Percentiles rank a stretch among this genome's conserved stretches.
These are phyloP conservation scores for Cynaeus angustus DNA, from an alignment of 2,888 invertebrate species.

Conservation along the genomic window DNA sequence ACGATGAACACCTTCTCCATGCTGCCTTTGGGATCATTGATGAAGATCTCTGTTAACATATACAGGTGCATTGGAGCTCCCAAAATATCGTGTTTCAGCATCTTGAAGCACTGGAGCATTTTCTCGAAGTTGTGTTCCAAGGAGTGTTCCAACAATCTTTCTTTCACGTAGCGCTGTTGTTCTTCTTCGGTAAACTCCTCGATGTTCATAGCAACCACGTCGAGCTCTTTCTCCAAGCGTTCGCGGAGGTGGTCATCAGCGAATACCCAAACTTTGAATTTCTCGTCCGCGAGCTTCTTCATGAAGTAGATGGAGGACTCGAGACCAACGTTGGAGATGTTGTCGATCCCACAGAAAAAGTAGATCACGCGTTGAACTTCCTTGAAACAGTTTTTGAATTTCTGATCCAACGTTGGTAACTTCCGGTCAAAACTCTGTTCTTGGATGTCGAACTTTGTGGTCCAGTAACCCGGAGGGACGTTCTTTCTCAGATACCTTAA, in stretches of 20 bases:
- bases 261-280: slow-evolving; percentile 28
- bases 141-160: not conserved
- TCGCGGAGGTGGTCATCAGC: slow-evolving; percentile 15
- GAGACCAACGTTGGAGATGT: slow-evolving; percentile 3
- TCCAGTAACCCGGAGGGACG: slow-evolving; percentile 15
- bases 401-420: not conserved
- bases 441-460: slow-evolving; percentile 16
- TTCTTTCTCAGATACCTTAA: slow-evolving; percentile 18
- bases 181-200: slow-evolving; percentile 32
- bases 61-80: slow-evolving; percentile 34
- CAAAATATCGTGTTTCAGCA: slow-evolving; percentile 17
- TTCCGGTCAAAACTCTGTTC: not conserved
- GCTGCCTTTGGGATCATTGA: slow-evolving; percentile 13
- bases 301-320: not conserved
- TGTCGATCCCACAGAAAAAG: slow-evolving; percentile 25
- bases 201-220: slow-evolving; percentile 18
- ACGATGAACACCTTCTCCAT: slow-evolving; percentile 23
- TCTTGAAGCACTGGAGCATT: slow-evolving; percentile 22
- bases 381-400: slow-evolving; percentile 21
- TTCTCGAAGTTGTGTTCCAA: slow-evolving; percentile 11
- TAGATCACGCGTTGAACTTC: slow-evolving; percentile 3
- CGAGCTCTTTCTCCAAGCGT: slow-evolving; percentile 3
- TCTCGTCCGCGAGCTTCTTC: not conserved
- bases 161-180: slow-evolving; percentile 18
- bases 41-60: slow-evolving; percentile 36